These are phyloP conservation scores for Notodonta ziczac DNA, from an alignment of 2,888 invertebrate species.

Conservation along the genomic window DNA sequence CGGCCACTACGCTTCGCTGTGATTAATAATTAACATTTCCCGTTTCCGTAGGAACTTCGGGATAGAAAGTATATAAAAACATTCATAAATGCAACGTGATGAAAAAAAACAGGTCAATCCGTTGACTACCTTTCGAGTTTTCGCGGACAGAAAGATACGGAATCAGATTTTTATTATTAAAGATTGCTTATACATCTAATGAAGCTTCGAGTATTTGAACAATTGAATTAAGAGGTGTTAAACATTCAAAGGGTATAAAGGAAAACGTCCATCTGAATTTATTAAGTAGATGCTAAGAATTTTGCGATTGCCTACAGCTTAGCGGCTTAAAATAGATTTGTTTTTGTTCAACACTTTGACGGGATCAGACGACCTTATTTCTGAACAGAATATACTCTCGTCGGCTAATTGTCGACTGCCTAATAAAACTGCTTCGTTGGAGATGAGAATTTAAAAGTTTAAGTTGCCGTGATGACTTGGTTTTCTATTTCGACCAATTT, in stretches of 20 bases:
- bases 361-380: conserved; percentile 4
- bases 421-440: no score
- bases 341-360: conserved; percentile 11
- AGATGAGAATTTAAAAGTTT: neutral
- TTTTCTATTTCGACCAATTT: neutral
- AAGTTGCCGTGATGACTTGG: neutral
- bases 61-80: no score
- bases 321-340: conserved; percentile 12
- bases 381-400: neutral
- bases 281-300: conserved; percentile 1
- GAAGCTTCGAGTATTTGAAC: neutral
- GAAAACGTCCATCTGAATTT: neutral
- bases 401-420: no score
- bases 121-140: no score
- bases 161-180: no score
- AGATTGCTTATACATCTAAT: neutral
- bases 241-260: neutral
- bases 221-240: neutral
- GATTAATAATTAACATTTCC: no score
- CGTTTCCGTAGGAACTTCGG: no score
- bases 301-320: conserved; percentile 6
- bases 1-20: no score
- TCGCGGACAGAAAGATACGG: no score
- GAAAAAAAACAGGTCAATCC: no score
- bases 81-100: no score